Conservation (phyloP, 2,113 vertebrate genomes). For the Mormyrus iriodes region DNA sequence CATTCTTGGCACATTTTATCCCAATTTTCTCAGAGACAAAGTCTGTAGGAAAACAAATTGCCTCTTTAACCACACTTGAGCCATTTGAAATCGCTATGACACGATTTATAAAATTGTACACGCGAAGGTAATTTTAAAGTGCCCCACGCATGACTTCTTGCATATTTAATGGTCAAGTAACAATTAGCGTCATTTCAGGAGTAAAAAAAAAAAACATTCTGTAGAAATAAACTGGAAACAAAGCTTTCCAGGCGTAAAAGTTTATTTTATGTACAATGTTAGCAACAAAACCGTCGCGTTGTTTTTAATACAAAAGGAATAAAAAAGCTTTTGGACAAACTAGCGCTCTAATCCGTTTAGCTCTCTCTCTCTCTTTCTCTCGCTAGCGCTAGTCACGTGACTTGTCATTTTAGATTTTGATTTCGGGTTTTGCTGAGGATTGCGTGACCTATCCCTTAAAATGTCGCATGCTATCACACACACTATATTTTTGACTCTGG, state of each 20-base stretch:
- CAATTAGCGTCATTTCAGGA: neutral
- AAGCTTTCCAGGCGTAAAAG: neutral
- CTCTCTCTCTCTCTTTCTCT: conserved; percentile 33
- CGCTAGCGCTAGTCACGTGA: conserved; percentile 14
- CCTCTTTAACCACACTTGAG: neutral
- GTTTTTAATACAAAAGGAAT: conserved; percentile 20
- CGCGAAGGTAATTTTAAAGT: neutral
- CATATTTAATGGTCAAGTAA: neutral
- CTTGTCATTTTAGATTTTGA: neutral
- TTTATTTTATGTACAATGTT: neutral
- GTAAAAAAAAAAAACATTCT: neutral
- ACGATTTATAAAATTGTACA: neutral
- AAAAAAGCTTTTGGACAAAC: conserved; percentile 42
- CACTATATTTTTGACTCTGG: neutral
- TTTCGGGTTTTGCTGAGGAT: neutral
- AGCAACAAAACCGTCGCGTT: neutral
- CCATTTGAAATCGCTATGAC: neutral
- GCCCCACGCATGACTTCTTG: neutral
- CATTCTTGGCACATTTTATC: neutral
- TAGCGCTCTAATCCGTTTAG: conserved; percentile 68
- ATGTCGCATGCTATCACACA: neutral
- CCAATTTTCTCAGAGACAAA: neutral
- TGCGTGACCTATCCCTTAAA: neutral
- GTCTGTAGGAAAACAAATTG: neutral
- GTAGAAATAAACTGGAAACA: neutral